phyloP scores from a whole-genome alignment of 2,797 vertebrate genomes.

The Miichthys miiuy region DNA sequence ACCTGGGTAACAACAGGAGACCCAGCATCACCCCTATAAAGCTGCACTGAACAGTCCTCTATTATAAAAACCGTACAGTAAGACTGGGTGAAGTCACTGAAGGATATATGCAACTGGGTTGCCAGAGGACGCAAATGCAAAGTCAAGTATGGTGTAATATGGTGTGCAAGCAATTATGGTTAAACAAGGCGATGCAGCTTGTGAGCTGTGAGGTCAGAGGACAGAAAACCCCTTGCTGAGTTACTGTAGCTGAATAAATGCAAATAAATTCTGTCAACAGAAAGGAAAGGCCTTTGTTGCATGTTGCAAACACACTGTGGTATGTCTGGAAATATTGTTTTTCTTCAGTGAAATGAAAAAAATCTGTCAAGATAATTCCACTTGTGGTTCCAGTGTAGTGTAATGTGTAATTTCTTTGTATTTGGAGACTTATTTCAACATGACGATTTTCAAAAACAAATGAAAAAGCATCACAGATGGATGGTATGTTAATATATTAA shows the following conservation, averaged over 20 bases:
- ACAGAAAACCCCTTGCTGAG: conserved; percentile 71
- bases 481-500: no score
- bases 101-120: conserved; percentile 19
- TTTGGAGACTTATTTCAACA: not conserved
- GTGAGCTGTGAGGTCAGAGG: conserved; percentile 72
- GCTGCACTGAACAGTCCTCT: conserved; percentile 17
- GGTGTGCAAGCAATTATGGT: conserved; percentile 83
- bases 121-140: conserved; percentile 62
- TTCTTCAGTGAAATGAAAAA: not conserved
- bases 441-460: no score
- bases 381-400: not conserved
- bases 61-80: conserved; percentile 49
- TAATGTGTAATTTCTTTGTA: not conserved
- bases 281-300: conserved; percentile 33
- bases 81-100: conserved; percentile 25
- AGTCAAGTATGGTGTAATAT: conserved; percentile 65
- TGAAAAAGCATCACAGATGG: no score
- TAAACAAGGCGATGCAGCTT: conserved; percentile 71
- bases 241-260: conserved; percentile 74
- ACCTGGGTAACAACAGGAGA: conserved; percentile 76
- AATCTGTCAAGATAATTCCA: not conserved
- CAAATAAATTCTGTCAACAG: conserved; percentile 69
- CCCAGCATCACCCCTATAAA: conserved; percentile 54
- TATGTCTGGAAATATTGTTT: not conserved
- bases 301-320: conserved; percentile 29